These are phyloP conservation scores for Brachypteracias leptosomus DNA, from an alignment of 2,113 vertebrate genomes.

Conservation along the genomic window DNA sequence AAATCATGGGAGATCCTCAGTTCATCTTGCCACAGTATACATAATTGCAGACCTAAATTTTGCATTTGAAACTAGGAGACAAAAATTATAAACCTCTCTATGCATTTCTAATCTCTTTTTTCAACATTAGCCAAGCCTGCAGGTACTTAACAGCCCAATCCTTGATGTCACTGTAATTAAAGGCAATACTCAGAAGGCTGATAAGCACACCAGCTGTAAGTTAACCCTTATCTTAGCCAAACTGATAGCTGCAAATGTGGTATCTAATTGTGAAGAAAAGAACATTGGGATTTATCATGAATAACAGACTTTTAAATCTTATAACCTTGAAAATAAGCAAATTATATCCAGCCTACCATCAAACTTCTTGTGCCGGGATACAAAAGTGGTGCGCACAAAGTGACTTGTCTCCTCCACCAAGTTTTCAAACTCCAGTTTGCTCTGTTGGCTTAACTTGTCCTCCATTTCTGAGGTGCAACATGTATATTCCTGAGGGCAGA, in stretches of 20 bases:
- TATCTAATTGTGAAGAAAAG: background rate
- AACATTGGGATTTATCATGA: background rate
- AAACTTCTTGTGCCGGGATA: constrained; percentile 92
- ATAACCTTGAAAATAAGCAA: constrained; percentile 21
- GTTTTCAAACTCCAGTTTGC: constrained; percentile 91
- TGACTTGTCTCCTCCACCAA: constrained; percentile 89
- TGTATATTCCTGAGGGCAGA: constrained; percentile 89
- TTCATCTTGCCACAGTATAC: constrained; percentile 30
- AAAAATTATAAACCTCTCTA: constrained; percentile 22
- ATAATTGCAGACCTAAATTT: constrained; percentile 15
- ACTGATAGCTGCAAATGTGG: background rate
- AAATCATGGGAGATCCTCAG: background rate
- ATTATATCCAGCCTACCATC: constrained; percentile 81
- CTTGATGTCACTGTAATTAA: constrained; percentile 52
- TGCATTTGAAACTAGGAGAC: constrained; percentile 26
- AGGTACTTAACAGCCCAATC: background rate
- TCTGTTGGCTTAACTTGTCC: constrained; percentile 87
- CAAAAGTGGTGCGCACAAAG: constrained; percentile 88
- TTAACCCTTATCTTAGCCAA: constrained; percentile 48
- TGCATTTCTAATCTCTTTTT: constrained; percentile 24
- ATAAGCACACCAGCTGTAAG: constrained; percentile 36
- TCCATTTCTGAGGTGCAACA: constrained; percentile 96
- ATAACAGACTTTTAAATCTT: background rate
- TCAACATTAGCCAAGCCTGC: constrained; percentile 42
- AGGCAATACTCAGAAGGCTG: constrained; percentile 32